A percentile compares a stretch with the other conserved stretches of the same genome.
Conservation (phyloP, 1,140 invertebrate genomes). For the Wiebesia pumilae region DNA sequence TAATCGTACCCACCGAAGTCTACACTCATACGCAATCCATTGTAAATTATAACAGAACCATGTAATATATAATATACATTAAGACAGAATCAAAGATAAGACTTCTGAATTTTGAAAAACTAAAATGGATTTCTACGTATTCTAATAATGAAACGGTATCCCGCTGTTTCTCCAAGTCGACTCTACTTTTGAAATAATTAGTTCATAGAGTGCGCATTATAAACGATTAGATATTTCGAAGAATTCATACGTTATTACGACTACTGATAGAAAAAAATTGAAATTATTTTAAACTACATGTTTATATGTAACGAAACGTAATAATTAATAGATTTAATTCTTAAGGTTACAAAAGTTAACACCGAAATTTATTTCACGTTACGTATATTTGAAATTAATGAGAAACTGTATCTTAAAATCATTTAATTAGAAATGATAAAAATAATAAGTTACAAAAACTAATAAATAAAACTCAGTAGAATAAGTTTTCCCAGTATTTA, state of each 20-base stretch:
- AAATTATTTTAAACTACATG: background rate
- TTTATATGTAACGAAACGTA: background rate
- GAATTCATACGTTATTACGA: background rate
- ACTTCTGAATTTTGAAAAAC: background rate
- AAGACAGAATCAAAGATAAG: no score
- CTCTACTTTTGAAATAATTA: background rate
- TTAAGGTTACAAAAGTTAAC: background rate
- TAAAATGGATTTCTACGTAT: background rate
- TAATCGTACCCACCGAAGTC: no score
- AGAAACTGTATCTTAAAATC: background rate
- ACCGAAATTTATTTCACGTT: background rate
- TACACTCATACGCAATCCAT: no score
- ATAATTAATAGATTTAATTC: background rate
- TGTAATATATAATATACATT: no score
- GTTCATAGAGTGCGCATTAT: background rate
- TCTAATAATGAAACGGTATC: background rate
- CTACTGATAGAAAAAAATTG: background rate
- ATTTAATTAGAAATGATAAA: background rate
- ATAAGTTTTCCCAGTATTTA: no score
- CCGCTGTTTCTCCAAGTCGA: background rate
- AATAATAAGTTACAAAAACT: no score
- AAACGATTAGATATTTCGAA: background rate
- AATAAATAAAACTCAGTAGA: no score
- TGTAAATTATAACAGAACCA: no score
- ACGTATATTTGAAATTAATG: background rate